Base-by-base conservation (phyloP, 2,888 invertebrate species). In the Synanthedon tipuliformis region DNA sequence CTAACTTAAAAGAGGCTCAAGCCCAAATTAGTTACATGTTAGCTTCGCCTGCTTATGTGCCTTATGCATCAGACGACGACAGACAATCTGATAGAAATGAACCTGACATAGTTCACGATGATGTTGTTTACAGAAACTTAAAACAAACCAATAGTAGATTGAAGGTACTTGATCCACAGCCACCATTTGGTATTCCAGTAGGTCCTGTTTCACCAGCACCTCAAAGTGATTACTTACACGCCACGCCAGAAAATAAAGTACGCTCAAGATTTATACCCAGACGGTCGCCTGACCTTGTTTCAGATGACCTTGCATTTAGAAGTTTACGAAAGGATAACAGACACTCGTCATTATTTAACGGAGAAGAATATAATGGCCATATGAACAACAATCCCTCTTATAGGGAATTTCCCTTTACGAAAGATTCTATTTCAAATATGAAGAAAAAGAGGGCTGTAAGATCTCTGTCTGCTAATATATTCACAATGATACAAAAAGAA, bases 111-210 rank as follows among this genome's bases (percentile, higher is more conserved):
- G 92, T 94, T 10, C 88, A 91, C 54, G 96, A 96, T 69, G 96
- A 96, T 76, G 93, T 96, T 10, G 92, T 94, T 40, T 95, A 92
- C 71, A 90, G 96, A 61, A 95, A 91, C 68, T 90, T 95, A 56
- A 92, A 92, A 66, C 91, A 93, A 71, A 92, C 93, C 10, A 95
- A 95, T 64, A 92, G 91, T 69, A 89, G 89, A 50, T 78, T 91
- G 48, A 93, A 92, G 73, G 90, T 93, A 5, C 69, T 90, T 3
- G 95, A 96, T 52, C 94, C 93, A 13, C 96, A 96, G 69, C 95
- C 95, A 41, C 95, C 94, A 1, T 97, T 97, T 73, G 96, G 96
- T 16, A 96, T 97, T 68, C 96, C 96, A 0, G 75, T 96, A 41
- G 94, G 95, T 2, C 95, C 95, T 11, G 92, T 95, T 18, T 90